These are phyloP conservation scores for Sporophila hypoxantha DNA, from an alignment of 2,113 vertebrate species.

Conservation along the genomic window DNA sequence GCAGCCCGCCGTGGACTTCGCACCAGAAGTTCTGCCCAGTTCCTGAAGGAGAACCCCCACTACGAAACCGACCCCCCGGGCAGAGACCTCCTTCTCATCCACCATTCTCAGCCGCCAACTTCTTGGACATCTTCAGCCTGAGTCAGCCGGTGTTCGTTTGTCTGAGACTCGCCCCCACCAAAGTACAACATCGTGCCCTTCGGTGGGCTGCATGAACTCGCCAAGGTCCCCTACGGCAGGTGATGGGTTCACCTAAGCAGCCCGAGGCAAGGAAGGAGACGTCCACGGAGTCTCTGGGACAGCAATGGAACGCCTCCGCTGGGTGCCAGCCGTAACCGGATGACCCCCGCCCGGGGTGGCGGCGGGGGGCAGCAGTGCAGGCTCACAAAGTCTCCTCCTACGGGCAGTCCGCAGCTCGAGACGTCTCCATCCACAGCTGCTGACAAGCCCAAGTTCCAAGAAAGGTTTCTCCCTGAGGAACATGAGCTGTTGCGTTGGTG, in stretches of 20 bases:
- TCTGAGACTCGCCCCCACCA: slow-evolving; percentile 69
- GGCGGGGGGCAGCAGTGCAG: slow-evolving; percentile 65
- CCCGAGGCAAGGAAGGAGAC: slow-evolving; percentile 81
- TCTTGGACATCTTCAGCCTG: slow-evolving; percentile 86
- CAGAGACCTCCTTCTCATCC: slow-evolving; percentile 88
- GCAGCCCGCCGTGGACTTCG: slow-evolving; percentile 89
- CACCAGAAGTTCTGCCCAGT: slow-evolving; percentile 92
- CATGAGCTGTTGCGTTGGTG: slow-evolving; percentile 96
- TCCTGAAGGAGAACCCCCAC: slow-evolving; percentile 89
- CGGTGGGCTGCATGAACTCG: slow-evolving; percentile 83
- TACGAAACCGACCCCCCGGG: slow-evolving; percentile 88
- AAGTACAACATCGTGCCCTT: slow-evolving; percentile 87
- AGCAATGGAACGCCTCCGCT: slow-evolving; percentile 84
- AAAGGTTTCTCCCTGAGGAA: slow-evolving; percentile 96
- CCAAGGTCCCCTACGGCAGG: slow-evolving; percentile 77
- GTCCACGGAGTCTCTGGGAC: slow-evolving; percentile 77
- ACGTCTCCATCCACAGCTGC: slow-evolving; percentile 77
- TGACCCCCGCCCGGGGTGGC: slow-evolving; percentile 47
- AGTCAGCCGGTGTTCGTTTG: slow-evolving; percentile 79
- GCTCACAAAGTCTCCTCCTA: slow-evolving; percentile 77
- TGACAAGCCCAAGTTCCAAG: slow-evolving; percentile 84
- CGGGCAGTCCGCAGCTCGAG: slow-evolving; percentile 94
- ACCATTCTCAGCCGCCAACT: slow-evolving; percentile 88
- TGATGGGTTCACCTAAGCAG: too few relatives aligned
- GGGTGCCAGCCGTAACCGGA: slow-evolving; percentile 33